A percentile compares a stretch with the other conserved stretches of the same genome.
phyloP scores from a whole-genome alignment of 2,797 vertebrate genomes.

The Danionella dracula region DNA sequence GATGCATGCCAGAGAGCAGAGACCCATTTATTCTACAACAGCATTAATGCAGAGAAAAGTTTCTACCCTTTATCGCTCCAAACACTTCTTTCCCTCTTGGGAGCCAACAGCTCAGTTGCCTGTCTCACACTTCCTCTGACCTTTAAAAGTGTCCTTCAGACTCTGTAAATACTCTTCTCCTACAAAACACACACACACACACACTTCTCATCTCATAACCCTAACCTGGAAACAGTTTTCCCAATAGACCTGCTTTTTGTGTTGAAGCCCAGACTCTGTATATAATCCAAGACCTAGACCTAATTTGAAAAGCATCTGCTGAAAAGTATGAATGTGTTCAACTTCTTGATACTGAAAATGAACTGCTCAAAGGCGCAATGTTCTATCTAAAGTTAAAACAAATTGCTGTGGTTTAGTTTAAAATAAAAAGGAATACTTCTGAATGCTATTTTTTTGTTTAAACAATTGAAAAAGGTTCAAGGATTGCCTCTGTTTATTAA shows the following conservation, averaged over 20 bases:
- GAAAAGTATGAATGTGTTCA: no score
- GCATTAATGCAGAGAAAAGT: neutral
- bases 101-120: conserved; percentile 19
- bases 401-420: no score
- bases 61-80: neutral
- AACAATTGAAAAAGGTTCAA: no score
- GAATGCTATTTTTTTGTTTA: no score
- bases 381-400: no score
- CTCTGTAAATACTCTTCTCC: conserved; percentile 13
- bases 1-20: neutral
- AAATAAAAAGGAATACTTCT: no score
- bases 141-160: conserved; percentile 31
- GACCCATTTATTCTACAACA: neutral
- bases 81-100: conserved; percentile 15
- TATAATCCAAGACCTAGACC: neutral
- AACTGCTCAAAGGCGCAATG: no score
- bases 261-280: neutral
- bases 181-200: neutral
- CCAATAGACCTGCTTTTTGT: neutral
- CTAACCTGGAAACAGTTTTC: conserved; percentile 22
- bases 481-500: no score
- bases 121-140: conserved; percentile 33
- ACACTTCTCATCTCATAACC: conserved; percentile 5
- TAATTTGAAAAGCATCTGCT: no score
- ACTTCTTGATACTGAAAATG: no score